These are phyloP conservation scores for Leptoclinus maculatus DNA, from an alignment of 2,797 vertebrate genomes.

Conservation along the genomic window DNA sequence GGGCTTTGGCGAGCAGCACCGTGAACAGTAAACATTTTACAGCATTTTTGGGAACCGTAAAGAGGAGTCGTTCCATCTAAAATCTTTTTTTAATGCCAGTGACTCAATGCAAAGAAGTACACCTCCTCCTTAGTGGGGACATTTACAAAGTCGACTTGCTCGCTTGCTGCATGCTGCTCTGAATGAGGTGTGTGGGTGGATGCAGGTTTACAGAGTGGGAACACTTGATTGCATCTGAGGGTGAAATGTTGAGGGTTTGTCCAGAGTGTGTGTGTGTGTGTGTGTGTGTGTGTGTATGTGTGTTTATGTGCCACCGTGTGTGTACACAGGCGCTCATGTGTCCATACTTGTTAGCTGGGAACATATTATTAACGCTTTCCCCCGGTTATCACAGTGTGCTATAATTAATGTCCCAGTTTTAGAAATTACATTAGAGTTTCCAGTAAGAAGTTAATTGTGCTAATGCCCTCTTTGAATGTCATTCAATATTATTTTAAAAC, in stretches of 20 bases:
- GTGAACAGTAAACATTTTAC: constrained; percentile 68
- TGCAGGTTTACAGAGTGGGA: constrained; percentile 50
- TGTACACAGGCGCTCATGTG: constrained; percentile 15
- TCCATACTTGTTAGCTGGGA: background rate
- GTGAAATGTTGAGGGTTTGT: constrained; percentile 54
- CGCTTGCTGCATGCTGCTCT: constrained; percentile 11
- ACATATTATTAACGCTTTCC: constrained; percentile 19
- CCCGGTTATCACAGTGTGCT: background rate
- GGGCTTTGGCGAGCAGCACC: constrained; percentile 38
- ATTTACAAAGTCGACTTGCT: constrained; percentile 57
- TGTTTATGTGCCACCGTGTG: constrained; percentile 12
- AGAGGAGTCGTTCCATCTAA: constrained; percentile 46
- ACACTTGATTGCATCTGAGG: constrained; percentile 57
- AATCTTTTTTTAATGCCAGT: constrained; percentile 51
- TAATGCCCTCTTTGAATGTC: background rate
- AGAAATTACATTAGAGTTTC: constrained; percentile 3
- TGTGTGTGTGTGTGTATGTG: background rate
- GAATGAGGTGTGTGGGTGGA: constrained; percentile 54
- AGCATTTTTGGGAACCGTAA: constrained; percentile 45
- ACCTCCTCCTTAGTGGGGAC: constrained; percentile 48
- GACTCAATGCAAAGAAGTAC: constrained; percentile 56
- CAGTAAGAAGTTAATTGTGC: background rate
- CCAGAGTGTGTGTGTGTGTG: constrained; percentile 25
- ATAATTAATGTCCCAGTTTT: constrained; percentile 35
- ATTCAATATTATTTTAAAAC: background rate